A percentile compares a stretch with the other conserved stretches of the same genome.
Evolutionary conservation across 2,888 invertebrate genomes (phyloP).

Genomic region (Cabera pusaria): DNA sequence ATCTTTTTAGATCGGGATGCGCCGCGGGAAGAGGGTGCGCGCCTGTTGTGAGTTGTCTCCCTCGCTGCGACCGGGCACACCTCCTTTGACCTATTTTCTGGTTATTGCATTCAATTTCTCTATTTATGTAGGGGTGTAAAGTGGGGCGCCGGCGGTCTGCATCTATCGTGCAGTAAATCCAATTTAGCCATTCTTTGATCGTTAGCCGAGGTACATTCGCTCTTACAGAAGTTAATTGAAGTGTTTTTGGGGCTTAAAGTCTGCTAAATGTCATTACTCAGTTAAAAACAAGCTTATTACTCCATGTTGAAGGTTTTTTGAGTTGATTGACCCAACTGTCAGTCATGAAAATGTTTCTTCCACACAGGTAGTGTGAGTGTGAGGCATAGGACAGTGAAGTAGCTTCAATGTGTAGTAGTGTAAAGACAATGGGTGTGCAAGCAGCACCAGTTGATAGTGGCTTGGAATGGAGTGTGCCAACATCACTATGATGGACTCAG

Average conservation of each 20-base stretch:
- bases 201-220: constrained; percentile 7
- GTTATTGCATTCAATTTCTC: constrained; percentile 77
- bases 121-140: constrained; percentile 76
- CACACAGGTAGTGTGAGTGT: constrained; percentile 18
- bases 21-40: constrained; percentile 56
- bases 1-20: constrained; percentile 57
- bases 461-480: constrained; percentile 41
- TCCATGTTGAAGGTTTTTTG: neutral
- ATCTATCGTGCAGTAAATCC: constrained; percentile 54
- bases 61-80: constrained; percentile 75
- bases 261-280: too few relatives aligned
- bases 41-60: constrained; percentile 65
- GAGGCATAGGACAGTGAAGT: constrained; percentile 2
- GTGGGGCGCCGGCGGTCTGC: constrained; percentile 67
- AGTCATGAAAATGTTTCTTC: constrained; percentile 7
- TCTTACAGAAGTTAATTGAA: constrained; percentile 8
- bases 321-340: too few relatives aligned
- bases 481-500: constrained; percentile 75
- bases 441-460: constrained; percentile 35
- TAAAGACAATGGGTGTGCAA: constrained; percentile 46
- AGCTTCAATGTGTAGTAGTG: constrained; percentile 35
- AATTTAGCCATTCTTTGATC: constrained; percentile 32
- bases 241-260: constrained; percentile 3
- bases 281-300: constrained; percentile 3
- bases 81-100: constrained; percentile 82